A percentile compares a stretch with the other conserved stretches of the same genome.
phyloP scores from a whole-genome alignment of 2,888 invertebrate genomes.

The Mythimna lalbum region DNA sequence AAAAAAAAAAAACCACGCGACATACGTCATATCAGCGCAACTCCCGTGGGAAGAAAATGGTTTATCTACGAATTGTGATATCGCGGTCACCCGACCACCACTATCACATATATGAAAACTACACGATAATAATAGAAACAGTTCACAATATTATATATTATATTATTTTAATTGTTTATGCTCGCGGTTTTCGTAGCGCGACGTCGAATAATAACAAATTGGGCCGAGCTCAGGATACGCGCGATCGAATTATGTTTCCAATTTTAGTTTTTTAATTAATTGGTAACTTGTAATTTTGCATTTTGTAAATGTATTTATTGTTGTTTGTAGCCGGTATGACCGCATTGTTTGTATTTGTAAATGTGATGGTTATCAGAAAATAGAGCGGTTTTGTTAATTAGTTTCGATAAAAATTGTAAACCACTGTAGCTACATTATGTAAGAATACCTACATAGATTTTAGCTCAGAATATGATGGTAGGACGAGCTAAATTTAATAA shows the following conservation, averaged over 20 bases:
- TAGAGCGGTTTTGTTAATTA: conserved; percentile 15
- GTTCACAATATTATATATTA: conserved; percentile 62
- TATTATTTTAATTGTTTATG: conserved; percentile 82
- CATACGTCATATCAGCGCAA: conserved; percentile 63
- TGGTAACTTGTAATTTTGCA: conserved; percentile 60
- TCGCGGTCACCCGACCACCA: conserved; percentile 71
- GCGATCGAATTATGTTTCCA: conserved; percentile 76
- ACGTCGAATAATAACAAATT: conserved; percentile 81
- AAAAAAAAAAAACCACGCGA: conserved; percentile 44
- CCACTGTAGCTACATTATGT: not conserved
- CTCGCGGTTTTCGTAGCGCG: conserved; percentile 80
- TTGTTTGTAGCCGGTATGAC: conserved; percentile 42
- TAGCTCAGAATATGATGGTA: no score
- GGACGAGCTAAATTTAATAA: no score
- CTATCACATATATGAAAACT: conserved; percentile 76
- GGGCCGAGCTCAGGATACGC: conserved; percentile 73
- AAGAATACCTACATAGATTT: no score
- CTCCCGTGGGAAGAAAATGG: conserved; percentile 86
- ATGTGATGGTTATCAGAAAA: conserved; percentile 15
- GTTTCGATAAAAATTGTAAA: not conserved
- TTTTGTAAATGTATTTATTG: conserved; percentile 58
- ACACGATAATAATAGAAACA: conserved; percentile 75
- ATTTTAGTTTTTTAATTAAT: conserved; percentile 76
- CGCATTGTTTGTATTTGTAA: conserved; percentile 50
- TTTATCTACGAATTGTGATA: conserved; percentile 79